Conservation (phyloP, 2,797 vertebrate genomes). For the Danio tinwini region DNA sequence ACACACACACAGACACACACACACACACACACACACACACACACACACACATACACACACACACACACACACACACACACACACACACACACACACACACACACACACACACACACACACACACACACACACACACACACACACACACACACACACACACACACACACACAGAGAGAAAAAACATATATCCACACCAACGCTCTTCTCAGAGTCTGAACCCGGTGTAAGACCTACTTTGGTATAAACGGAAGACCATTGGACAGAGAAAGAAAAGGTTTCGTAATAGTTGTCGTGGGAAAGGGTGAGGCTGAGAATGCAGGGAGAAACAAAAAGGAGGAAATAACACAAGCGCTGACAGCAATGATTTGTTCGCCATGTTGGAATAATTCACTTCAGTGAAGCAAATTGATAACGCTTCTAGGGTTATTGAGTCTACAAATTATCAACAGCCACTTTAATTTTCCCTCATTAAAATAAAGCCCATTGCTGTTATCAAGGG, state of each 20-base stretch:
- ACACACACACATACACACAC: too few relatives aligned
- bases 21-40: background rate
- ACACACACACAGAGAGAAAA: background rate
- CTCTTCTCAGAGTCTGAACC: slow-evolving; percentile 21
- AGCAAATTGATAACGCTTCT: slow-evolving; percentile 24
- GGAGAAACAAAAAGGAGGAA: slow-evolving; percentile 3
- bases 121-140: too few relatives aligned
- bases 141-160: slow-evolving; percentile 23
- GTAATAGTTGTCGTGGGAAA: slow-evolving; percentile 34
- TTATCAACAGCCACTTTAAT: slow-evolving; percentile 23
- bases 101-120: too few relatives aligned
- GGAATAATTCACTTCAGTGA: slow-evolving; percentile 24
- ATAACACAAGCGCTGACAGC: slow-evolving; percentile 3
- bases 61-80: too few relatives aligned
- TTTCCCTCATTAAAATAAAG: slow-evolving; percentile 26
- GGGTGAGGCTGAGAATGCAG: slow-evolving; percentile 7
- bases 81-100: too few relatives aligned
- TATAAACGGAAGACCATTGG: background rate
- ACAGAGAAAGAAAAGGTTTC: slow-evolving; percentile 10
- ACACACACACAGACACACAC: too few relatives aligned
- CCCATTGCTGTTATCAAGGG: slow-evolving; percentile 9
- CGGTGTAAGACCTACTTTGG: background rate
- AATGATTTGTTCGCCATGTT: slow-evolving; percentile 15
- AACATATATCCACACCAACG: slow-evolving; percentile 9
- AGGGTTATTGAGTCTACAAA: slow-evolving; percentile 25